Percentiles rank a stretch among this genome's conserved stretches.
Conservation (phyloP, 2,797 vertebrate species). For the Harpagifer antarcticus region DNA sequence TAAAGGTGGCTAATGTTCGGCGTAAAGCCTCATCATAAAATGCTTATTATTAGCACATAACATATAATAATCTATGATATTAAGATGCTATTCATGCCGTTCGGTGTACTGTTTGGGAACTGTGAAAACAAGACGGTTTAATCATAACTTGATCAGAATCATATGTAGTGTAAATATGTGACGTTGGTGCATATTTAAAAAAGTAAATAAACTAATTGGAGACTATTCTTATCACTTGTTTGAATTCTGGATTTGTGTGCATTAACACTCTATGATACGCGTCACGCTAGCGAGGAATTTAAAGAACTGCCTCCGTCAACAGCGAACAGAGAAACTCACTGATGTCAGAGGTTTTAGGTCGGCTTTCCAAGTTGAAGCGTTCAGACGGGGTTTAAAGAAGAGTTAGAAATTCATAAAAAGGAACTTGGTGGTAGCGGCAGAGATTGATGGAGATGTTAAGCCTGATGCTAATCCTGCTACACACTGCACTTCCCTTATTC, state of each 20-base stretch:
- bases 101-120: too few relatives aligned
- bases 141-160: too few relatives aligned
- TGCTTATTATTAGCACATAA: too few relatives aligned
- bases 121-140: too few relatives aligned
- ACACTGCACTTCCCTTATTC: slow-evolving; percentile 6
- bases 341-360: slow-evolving; percentile 60
- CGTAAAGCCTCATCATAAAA: too few relatives aligned
- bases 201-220: background rate
- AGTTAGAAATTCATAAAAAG: slow-evolving; percentile 65
- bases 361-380: slow-evolving; percentile 53
- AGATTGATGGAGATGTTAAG: slow-evolving; percentile 57
- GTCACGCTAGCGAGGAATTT: slow-evolving; percentile 46
- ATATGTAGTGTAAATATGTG: background rate
- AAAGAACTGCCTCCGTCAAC: slow-evolving; percentile 50
- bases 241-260: slow-evolving; percentile 22
- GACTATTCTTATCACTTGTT: slow-evolving; percentile 15
- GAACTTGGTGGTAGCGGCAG: slow-evolving; percentile 36
- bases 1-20: too few relatives aligned
- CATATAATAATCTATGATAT: too few relatives aligned
- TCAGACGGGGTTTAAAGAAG: slow-evolving; percentile 48
- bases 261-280: slow-evolving; percentile 39
- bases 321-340: slow-evolving; percentile 37
- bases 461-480: slow-evolving; percentile 22
- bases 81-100: too few relatives aligned
- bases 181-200: background rate